Percentiles rank a stretch among this genome's conserved stretches.
phyloP scores from a whole-genome alignment of 2,113 vertebrate genomes.

The Macrotis lagotis region DNA sequence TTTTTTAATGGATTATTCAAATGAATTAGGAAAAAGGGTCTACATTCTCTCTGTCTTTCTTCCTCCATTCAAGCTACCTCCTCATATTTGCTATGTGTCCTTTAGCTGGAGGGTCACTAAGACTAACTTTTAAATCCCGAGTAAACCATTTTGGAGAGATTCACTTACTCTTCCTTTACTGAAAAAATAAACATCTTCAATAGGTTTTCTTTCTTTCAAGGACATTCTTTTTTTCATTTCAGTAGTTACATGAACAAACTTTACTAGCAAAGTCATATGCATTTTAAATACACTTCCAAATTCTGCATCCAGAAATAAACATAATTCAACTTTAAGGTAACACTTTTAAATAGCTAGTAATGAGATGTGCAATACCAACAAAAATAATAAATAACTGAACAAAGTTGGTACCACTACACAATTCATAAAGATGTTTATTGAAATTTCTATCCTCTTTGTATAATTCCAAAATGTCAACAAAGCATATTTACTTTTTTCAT shows the following conservation, averaged over 20 bases:
- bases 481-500: slow-evolving; percentile 3
- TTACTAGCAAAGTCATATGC: background rate
- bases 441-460: slow-evolving; percentile 1
- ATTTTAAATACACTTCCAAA: slow-evolving; percentile 2
- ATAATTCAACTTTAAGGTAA: slow-evolving; percentile 4
- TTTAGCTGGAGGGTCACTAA: background rate
- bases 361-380: background rate
- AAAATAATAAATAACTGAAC: background rate
- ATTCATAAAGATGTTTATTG: background rate
- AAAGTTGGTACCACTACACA: background rate
- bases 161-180: background rate
- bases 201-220: background rate
- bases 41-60: background rate
- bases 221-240: background rate
- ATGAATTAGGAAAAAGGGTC: background rate
- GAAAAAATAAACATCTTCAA: background rate
- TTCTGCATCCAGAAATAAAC: slow-evolving; percentile 4
- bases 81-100: background rate
- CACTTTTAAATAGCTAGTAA: slow-evolving; percentile 24
- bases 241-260: background rate
- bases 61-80: background rate
- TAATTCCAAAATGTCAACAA: slow-evolving; percentile 6
- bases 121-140: background rate
- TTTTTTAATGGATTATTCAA: background rate
- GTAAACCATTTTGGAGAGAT: background rate